Conservation (phyloP, 1,140 invertebrate species). For the Caenorhabditis latens region DNA sequence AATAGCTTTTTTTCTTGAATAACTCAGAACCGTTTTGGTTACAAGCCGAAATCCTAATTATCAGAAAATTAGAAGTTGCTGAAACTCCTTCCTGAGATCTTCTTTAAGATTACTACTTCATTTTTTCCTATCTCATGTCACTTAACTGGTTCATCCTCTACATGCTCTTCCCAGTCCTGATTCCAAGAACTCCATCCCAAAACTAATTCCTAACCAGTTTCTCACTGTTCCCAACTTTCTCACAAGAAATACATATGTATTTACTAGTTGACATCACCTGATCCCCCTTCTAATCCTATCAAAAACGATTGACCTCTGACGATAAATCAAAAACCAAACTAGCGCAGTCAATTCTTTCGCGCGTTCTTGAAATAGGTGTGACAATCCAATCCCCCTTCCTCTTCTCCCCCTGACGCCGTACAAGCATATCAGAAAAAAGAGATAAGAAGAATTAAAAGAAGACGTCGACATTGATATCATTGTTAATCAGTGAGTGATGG, state of each 20-base stretch:
- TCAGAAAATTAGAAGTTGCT: no score
- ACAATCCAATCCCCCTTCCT: not conserved
- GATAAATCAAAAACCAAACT: slow-evolving; percentile 49
- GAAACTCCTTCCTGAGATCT: no score
- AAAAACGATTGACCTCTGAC: slow-evolving; percentile 39
- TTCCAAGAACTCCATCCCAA: no score
- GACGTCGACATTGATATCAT: slow-evolving; percentile 19
- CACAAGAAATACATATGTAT: no score
- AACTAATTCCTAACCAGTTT: not conserved
- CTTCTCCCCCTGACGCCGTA: no score
- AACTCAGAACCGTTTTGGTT: no score
- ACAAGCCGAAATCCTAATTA: no score
- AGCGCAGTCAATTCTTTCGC: not conserved
- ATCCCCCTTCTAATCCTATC: slow-evolving; percentile 42
- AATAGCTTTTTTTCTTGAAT: no score
- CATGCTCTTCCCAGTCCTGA: no score
- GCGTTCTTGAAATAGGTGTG: slow-evolving; percentile 51
- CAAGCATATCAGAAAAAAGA: slow-evolving; percentile 34
- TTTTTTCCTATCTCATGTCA: no score
- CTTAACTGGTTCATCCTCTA: no score
- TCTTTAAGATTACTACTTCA: no score
- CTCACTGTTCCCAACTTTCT: not conserved
- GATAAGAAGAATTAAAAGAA: not conserved
- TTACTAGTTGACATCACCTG: slow-evolving; percentile 13
- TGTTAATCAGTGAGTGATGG: slow-evolving; percentile 44